Conservation (phyloP, 2,797 vertebrate genomes). For the Hipposideros larvatus region DNA sequence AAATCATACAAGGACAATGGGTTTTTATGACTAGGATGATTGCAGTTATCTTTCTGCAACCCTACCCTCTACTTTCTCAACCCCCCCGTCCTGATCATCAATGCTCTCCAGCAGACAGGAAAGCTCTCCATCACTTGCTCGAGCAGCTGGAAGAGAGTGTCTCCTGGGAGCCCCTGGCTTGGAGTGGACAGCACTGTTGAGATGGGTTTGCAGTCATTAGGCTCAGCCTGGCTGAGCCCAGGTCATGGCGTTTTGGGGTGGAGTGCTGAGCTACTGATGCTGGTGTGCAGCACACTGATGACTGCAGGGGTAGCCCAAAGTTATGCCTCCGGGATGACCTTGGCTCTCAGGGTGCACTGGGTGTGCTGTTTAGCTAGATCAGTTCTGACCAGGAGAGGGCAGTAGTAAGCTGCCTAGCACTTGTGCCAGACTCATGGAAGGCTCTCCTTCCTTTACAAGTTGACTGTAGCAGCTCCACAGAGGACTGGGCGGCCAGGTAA, state of each 20-base stretch:
- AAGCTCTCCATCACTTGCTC: background rate
- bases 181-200: background rate
- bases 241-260: background rate
- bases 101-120: background rate
- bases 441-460: background rate
- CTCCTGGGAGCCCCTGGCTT: background rate
- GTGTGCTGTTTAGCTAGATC: background rate
- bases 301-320: background rate
- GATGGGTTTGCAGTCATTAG: background rate
- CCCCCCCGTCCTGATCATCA: background rate
- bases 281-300: background rate
- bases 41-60: slow-evolving; percentile 2
- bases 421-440: background rate
- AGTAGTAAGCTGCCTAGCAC: slow-evolving; percentile 52
- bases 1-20: background rate
- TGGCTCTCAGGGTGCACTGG: background rate
- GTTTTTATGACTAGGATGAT: background rate
- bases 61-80: background rate
- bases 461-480: background rate
- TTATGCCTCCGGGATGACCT: slow-evolving; percentile 29
- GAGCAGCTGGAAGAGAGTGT: background rate
- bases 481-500: background rate
- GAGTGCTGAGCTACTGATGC: background rate
- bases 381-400: slow-evolving; percentile 71
- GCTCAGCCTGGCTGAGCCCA: background rate